Evolutionary conservation across 2,797 vertebrate genomes (phyloP), one percentile per base, ranked within the genome.

Genomic region (Megalops cyprinoides): DNA sequence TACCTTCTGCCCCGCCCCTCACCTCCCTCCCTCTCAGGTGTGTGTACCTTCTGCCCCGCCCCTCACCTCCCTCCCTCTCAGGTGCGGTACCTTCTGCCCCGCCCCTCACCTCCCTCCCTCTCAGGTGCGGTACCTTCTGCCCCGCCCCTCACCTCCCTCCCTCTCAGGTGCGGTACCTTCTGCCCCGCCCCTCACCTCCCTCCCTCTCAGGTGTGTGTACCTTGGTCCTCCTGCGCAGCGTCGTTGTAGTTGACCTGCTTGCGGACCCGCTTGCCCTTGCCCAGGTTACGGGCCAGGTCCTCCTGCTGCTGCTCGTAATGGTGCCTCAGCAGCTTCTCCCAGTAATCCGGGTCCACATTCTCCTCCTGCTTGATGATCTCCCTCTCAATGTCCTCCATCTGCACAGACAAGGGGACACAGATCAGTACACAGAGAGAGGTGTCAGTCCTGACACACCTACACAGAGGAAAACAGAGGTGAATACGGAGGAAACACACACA

Each of bases 361-460:
- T 99, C 97, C 87, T 99, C 98, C 92, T 99, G 97, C 85, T 99
- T 99, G 88, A 99, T 99, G 90, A 99, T 98, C 93, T 99, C 98
- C 48, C 97, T 92, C 87, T 99, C 97, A 0, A 99, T 94, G 92
- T 98, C 97, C 88, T 99, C 98, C 55, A 98, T 94, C 98, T 98
- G 86, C 3, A 31, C 44, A n/a, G n/a, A n/a, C n/a, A n/a, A n/a
- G n/a, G n/a, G n/a, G n/a, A 76, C 31, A 49, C 23, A 37, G n/a
- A 49, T 25, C 9, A 39, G 62, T 5, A 31, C 62, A 67, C 14
- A 14, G 60, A 67, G 62, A 42, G 15, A 8, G 34, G 62, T 14
- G 1, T 65, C 60, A 65, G 14, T 34, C 14, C 25, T 65, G 60
- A 1, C 51, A 14, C n/a, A n/a, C 18, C 8, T 10, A 8, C 73